Evolutionary conservation across 2,888 invertebrate genomes (phyloP).

Genomic region (Leucophenga montana): DNA sequence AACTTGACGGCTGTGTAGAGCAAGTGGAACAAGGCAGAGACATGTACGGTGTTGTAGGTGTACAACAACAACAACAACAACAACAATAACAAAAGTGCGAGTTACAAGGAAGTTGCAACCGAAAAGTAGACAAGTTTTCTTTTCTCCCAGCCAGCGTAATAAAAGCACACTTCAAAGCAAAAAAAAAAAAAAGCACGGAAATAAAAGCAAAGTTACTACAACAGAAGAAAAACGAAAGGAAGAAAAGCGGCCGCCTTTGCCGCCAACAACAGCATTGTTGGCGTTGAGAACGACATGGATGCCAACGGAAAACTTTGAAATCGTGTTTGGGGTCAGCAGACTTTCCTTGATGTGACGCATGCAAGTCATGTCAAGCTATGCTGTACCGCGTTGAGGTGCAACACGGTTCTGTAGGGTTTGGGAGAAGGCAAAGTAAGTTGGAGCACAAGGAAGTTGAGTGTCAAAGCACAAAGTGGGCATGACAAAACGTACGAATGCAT

Average conservation of each 20-base stretch:
- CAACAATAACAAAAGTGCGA: constrained; percentile 1
- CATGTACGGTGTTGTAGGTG: neutral
- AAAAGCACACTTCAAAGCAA: constrained; percentile 19
- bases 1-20: neutral
- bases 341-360: constrained; percentile 4
- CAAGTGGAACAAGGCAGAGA: neutral
- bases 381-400: neutral
- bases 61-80: neutral
- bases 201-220: too few species aligned
- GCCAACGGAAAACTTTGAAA: neutral
- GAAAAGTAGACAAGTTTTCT: constrained; percentile 20
- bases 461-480: constrained; percentile 17
- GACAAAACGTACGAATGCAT: neutral
- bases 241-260: constrained; percentile 13
- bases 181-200: neutral
- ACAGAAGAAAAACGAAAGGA: neutral
- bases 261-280: neutral
- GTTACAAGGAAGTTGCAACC: constrained; percentile 16
- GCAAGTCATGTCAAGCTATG: constrained; percentile 1
- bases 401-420: neutral
- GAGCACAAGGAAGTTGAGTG: constrained; percentile 16
- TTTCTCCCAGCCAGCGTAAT: constrained; percentile 7
- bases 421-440: neutral
- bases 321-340: constrained; percentile 16
- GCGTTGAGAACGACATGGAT: neutral